Base-by-base conservation (phyloP, 2,888 invertebrate genomes). In the Mycogona germanica region DNA sequence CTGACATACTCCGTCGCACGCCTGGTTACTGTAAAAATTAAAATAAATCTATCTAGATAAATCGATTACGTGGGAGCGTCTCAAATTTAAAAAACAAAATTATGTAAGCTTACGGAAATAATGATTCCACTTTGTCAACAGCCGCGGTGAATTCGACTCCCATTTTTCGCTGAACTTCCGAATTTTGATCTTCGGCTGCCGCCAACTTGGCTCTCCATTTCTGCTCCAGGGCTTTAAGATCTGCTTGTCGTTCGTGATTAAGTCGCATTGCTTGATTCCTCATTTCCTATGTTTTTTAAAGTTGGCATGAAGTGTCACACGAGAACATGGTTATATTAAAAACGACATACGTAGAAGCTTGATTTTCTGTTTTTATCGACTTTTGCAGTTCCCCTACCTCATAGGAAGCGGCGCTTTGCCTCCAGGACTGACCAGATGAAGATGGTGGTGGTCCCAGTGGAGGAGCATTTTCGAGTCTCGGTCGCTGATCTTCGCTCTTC, bases 101-200 rank as follows among this genome's bases (percentile, higher is more conserved):
- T 51, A 57, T n/a, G n/a, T 30, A 51, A 45, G 45, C 56, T 56
- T 26, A 58, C 50, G 35, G 56, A 50, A 37, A 56, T 58, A 45
- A 7, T 21, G 53, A 52, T 37, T 59, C 59, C 14, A 58, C 49
- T 38, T 59, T 54, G 21, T 25, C 40, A n/a, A 59, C 23, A 23
- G 56, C 49, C n/a, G 32, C 45, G 14, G 28, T 32, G 7, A 59
- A 53, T 29, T 59, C 56, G 9, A 54, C 55, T 29, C 55, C 57
- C 3, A 56, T 47, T 4, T 55, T 38, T 37, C 55, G 47, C 29
- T 53, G 57, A 26, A 60, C 38, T 25, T 35, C 29, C 7, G 49
- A 46, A 48, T 60, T 60, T 17, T 60, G 59, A 5, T 51, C 21
- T 48, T 60, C 58, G 5, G 59, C 42, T n/a, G 55, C 57, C 21